A percentile compares a stretch with the other conserved stretches of the same genome.
These are phyloP conservation scores for Andrena camellia DNA, from an alignment of 2,888 invertebrate genomes.

Conservation along the genomic window DNA sequence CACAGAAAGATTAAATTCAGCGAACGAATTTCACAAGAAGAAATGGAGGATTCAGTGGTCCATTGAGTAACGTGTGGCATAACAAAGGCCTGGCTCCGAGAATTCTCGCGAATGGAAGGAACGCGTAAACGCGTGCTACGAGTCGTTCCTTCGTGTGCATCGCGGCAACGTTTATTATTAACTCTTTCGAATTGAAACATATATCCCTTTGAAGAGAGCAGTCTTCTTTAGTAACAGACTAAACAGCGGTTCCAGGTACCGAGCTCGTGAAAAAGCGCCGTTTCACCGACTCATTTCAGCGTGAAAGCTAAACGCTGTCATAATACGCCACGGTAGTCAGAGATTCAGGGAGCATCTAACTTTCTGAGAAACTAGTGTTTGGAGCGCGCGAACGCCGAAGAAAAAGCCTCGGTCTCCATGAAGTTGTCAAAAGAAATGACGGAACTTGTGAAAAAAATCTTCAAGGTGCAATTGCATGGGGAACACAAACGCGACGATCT, in stretches of 20 bases:
- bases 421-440: conserved; percentile 6
- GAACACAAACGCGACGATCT: no score
- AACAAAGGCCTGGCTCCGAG: not conserved
- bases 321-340: conserved; percentile 43
- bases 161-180: conserved; percentile 69
- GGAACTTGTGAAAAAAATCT: conserved; percentile 32
- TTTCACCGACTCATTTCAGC: conserved; percentile 45
- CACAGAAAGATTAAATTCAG: no score
- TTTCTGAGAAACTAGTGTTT: conserved; percentile 50
- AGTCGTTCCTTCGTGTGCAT: conserved; percentile 3
- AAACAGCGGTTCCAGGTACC: conserved; percentile 81
- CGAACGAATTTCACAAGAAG: no score
- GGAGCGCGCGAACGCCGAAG: not conserved
- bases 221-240: conserved; percentile 74
- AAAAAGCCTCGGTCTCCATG: conserved; percentile 12
- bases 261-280: conserved; percentile 53
- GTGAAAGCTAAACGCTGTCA: conserved; percentile 52
- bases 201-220: conserved; percentile 69
- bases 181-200: conserved; percentile 69
- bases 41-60: no score
- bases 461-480: no score
- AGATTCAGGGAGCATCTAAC: conserved; percentile 9
- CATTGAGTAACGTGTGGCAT: conserved; percentile 1
- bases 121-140: not conserved
- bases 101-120: conserved; percentile 3